phyloP scores from a whole-genome alignment of 2,113 vertebrate species.

The Vireo altiloquus region DNA sequence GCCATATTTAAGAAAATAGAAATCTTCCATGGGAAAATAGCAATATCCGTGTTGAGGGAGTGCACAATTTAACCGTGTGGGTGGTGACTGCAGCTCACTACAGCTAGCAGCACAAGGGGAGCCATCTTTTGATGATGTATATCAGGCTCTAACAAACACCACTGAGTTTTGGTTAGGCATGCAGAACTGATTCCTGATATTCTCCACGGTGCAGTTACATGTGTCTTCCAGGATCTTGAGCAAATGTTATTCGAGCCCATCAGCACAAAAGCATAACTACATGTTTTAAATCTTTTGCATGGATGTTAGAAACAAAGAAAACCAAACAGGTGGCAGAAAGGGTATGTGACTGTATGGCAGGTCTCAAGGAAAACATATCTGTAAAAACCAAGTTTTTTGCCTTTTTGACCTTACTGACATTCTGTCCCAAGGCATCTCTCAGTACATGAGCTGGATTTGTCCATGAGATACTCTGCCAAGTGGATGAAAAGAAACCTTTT shows the following conservation, averaged over 20 bases:
- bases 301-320: not conserved
- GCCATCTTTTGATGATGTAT: not conserved
- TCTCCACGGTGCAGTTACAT: not conserved
- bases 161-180: not conserved
- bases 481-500: not conserved
- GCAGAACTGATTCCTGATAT: not conserved
- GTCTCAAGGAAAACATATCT: not conserved
- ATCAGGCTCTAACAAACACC: not conserved
- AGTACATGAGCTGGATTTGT: not conserved
- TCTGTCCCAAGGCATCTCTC: not conserved
- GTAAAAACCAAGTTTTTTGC: not conserved
- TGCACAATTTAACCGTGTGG: fast-evolving
- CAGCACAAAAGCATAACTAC: not conserved
- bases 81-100: not conserved
- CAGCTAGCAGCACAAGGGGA: not conserved
- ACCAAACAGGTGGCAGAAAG: not conserved
- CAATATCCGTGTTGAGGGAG: not conserved
- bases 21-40: not conserved
- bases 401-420: not conserved
- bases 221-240: not conserved
- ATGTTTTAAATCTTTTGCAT: not conserved
- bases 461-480: not conserved
- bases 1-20: not conserved
- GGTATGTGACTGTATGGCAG: not conserved
- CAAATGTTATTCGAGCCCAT: not conserved